These are phyloP conservation scores for Betta splendens DNA, from an alignment of 2,797 vertebrate genomes.

Conservation along the genomic window DNA sequence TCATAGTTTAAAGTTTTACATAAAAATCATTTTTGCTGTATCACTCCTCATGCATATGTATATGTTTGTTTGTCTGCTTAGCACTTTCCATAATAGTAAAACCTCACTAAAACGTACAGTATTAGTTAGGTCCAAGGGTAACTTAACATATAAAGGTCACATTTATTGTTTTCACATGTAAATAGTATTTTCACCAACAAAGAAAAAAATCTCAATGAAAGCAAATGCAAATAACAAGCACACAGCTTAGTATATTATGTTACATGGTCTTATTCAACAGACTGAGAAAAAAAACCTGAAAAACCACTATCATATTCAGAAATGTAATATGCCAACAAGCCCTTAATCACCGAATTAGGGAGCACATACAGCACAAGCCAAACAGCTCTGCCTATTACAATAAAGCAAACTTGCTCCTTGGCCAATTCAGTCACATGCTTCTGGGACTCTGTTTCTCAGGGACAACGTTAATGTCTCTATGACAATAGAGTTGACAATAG, in stretches of 20 bases:
- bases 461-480: constrained; percentile 60
- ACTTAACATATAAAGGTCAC: too few species aligned
- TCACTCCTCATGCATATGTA: neutral
- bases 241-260: too few species aligned
- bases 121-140: too few species aligned
- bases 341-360: neutral
- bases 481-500: constrained; percentile 31
- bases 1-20: neutral
- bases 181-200: too few species aligned
- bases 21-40: neutral
- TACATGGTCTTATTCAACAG: too few species aligned
- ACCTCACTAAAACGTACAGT: too few species aligned
- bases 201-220: too few species aligned
- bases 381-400: neutral
- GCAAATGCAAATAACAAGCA: too few species aligned
- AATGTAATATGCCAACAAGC: constrained; percentile 6
- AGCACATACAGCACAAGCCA: neutral
- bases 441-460: constrained; percentile 30
- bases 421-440: constrained; percentile 53
- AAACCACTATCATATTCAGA: neutral
- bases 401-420: neutral
- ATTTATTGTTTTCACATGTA: too few species aligned
- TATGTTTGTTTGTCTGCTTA: too few species aligned
- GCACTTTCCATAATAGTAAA: too few species aligned
- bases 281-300: neutral